Evolutionary conservation across 37 sponge, comb jelly and placozoan species (phyloP).

Genomic region (Amphimedon queenslandica): DNA sequence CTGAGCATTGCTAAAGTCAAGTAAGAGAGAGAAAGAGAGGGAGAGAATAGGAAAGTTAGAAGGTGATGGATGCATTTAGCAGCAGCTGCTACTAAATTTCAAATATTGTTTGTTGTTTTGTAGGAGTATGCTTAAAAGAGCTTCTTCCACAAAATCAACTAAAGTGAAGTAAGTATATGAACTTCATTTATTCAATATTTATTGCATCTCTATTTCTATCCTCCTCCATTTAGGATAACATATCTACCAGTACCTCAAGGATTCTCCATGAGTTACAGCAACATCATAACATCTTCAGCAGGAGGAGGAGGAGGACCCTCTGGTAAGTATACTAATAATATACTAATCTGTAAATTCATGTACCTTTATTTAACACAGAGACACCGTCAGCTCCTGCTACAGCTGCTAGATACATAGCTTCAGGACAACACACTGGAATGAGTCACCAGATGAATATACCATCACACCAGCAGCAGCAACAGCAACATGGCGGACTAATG

Average conservation of each 20-base stretch:
- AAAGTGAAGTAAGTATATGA: conserved; percentile 1
- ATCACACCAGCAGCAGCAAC: background rate
- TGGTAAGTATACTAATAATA: no score
- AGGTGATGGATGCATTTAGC: no score
- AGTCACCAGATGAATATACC: no score
- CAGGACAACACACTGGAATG: no score
- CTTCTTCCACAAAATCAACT: conserved; percentile 13
- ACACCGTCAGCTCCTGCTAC: no score
- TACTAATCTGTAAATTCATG: no score
- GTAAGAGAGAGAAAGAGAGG: conserved; percentile 15
- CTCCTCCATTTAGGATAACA: background rate
- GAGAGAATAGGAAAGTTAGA: no score
- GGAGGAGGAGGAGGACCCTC: no score
- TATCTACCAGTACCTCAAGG: conserved; percentile 29
- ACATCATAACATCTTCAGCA: background rate
- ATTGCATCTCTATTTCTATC: background rate
- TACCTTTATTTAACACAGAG: no score
- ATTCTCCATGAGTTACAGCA: background rate
- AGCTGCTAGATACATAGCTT: no score
- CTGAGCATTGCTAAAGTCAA: conserved; percentile 38
- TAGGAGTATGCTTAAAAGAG: conserved; percentile 33
- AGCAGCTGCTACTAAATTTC: no score
- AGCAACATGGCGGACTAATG: background rate
- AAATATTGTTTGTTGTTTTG: no score
- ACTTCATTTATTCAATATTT: background rate